Evolutionary conservation across 2,888 invertebrate species (phyloP).

Genomic region (Cepaea hortensis): DNA sequence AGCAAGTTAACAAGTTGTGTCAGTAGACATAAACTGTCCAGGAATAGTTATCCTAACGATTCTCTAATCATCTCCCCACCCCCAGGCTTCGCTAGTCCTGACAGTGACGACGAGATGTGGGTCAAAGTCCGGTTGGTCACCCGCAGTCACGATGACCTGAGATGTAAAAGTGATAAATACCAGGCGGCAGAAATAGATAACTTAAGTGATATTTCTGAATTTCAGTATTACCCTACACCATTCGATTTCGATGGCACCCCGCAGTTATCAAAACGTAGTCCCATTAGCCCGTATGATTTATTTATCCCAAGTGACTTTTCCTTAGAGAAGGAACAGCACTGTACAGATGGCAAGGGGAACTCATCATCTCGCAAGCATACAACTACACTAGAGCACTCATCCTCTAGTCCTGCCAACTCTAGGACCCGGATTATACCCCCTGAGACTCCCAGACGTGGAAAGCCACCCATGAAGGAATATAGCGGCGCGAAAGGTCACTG

Average conservation of each 20-base stretch:
- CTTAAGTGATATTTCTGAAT: not conserved
- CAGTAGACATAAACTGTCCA: not conserved
- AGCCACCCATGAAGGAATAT: not conserved
- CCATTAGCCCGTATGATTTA: not conserved
- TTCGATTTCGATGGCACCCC: not conserved
- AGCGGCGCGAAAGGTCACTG: not conserved
- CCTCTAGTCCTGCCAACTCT: not conserved
- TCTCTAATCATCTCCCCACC: constrained; percentile 22
- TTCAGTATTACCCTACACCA: not conserved
- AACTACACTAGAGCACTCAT: not conserved
- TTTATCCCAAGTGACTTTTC: not conserved
- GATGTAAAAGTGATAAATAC: not conserved
- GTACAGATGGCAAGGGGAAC: not conserved
- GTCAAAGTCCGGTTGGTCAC: constrained; percentile 7
- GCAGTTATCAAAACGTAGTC: too few relatives aligned
- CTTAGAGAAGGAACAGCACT: not conserved
- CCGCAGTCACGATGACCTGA: not conserved
- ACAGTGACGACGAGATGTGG: constrained; percentile 12
- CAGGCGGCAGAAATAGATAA: too few relatives aligned
- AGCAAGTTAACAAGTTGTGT: not conserved
- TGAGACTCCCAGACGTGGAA: not conserved
- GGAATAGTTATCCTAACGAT: constrained; percentile 25
- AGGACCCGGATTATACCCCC: not conserved
- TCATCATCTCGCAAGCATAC: not conserved
- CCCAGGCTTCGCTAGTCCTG: not conserved